Conservation (phyloP, 2,113 vertebrate species). For the pig (Sus scrofa) region DNA sequence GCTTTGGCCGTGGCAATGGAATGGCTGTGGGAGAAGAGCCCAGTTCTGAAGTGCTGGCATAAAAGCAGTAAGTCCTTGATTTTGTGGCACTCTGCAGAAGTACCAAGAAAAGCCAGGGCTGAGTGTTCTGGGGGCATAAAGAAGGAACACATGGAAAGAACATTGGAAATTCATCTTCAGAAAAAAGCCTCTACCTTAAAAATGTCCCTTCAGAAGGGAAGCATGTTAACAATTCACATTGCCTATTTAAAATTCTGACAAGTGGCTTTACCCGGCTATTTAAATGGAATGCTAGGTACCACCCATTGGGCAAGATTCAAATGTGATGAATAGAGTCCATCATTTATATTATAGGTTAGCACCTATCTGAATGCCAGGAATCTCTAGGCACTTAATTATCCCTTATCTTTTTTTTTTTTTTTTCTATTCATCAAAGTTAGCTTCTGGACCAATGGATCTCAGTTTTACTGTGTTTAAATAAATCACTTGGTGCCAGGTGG, state of each 20-base stretch:
- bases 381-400: not conserved
- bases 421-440: not conserved
- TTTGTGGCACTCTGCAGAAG: slow-evolving; percentile 64
- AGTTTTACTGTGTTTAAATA: not conserved
- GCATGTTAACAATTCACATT: not conserved
- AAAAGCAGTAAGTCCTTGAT: slow-evolving; percentile 26
- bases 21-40: not conserved
- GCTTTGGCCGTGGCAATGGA: slow-evolving; percentile 26
- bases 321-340: not conserved
- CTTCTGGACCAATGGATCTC: not conserved
- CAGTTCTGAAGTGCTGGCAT: slow-evolving; percentile 28
- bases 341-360: not conserved
- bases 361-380: slow-evolving; percentile 21
- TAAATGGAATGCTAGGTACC: not conserved
- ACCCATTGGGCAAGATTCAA: not conserved
- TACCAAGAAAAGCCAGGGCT: slow-evolving; percentile 28
- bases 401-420: not conserved
- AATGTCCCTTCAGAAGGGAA: not conserved
- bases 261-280: not conserved
- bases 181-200: not conserved
- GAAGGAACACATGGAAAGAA: not conserved
- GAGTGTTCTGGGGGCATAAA: not conserved
- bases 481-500: not conserved
- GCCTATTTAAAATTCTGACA: slow-evolving; percentile 57
- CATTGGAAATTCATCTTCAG: not conserved